Evolutionary conservation across 2,113 vertebrate genomes (phyloP), one percentile per base, ranked within the genome.

Genomic region (Pandion haliaetus): DNA sequence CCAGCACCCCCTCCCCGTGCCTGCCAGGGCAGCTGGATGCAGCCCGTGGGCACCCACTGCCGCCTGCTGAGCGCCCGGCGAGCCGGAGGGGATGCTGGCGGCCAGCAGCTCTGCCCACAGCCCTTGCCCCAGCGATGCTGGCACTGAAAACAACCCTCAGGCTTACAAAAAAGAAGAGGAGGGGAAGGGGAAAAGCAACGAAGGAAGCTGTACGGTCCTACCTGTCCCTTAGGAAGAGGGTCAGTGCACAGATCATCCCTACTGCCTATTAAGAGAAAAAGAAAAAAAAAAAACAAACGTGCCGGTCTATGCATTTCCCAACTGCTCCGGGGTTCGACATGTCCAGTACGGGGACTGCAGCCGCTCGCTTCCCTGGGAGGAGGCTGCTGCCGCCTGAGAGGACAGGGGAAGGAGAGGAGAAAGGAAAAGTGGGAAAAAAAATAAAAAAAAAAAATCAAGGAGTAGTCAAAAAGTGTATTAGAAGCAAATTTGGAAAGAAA

Each of bases 401-500:
- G 80, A 54, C 5, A 6, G 42, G 29, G 44, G 36, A 44, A 82
- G 55, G 91, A 24, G 44, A 34, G 63, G 73, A 71, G 87, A 63
- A 81, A 66, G 82, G 59, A 80, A 76, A 90, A 88, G 34, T 14
- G 29, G 31, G 45, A 4, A 2, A 6, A 5, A 34, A 50, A 54
- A 55, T 28, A 29, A 5, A 8, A 32, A 9, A 65, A 66, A 62
- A 67, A 20, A 81, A 86, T n/a, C 44, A 40, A 93, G 88, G 93
- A 92, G 61, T 67, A 82, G 77, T 67, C 91, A 78, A 95, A 94
- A 96, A 96, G 91, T 90, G 71, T 95, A 87, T 89, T 94, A 65
- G 31, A 94, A 95, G 93, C 91, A 98, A 96, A 97, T 98, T 92
- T 95, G 97, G 94, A 96, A 94, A 86, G 94, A 96, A 97, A 98